phyloP scores from a whole-genome alignment of 2,888 invertebrate species.

The Branchellion lobata region DNA sequence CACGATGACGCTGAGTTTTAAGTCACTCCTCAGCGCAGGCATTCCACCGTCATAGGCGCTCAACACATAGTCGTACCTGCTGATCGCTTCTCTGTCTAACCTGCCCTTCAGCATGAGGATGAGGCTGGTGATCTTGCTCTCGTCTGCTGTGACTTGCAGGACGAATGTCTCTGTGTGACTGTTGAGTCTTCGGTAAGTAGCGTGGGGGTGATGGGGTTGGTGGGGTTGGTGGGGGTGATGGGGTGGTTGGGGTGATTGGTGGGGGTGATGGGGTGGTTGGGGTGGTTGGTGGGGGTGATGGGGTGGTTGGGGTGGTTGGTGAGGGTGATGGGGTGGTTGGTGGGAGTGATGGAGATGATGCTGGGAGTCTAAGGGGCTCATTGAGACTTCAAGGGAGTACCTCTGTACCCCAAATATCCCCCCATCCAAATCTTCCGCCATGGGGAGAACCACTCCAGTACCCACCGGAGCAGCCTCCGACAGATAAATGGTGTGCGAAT shows the following conservation, averaged over 20 bases:
- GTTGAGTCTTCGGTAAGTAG: no score
- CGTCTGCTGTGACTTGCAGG: neutral
- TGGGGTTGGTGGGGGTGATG: neutral
- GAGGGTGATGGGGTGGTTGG: neutral
- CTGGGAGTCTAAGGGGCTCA: no score
- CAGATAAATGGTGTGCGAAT: neutral
- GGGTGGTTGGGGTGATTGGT: neutral
- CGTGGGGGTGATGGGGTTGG: no score
- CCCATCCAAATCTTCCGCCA: conserved; percentile 32
- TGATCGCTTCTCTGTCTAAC: neutral
- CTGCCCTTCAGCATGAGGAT: neutral
- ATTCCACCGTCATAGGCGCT: conserved; percentile 8
- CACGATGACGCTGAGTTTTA: neutral
- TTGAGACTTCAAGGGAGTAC: conserved; percentile 21
- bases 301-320: neutral
- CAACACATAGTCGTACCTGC: neutral
- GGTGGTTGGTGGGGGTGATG: neutral
- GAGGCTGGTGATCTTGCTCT: neutral
- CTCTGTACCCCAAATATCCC: neutral
- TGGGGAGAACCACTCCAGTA: conserved; percentile 19
- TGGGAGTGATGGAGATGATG: no score
- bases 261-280: conserved; percentile 7
- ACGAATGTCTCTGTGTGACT: neutral
- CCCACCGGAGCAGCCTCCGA: conserved; percentile 36
- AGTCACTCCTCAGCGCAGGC: neutral